Percentiles rank a stretch among this genome's conserved stretches.
phyloP scores from a whole-genome alignment of 1,140 invertebrate genomes.

The Zaprionus tsacasi region DNA sequence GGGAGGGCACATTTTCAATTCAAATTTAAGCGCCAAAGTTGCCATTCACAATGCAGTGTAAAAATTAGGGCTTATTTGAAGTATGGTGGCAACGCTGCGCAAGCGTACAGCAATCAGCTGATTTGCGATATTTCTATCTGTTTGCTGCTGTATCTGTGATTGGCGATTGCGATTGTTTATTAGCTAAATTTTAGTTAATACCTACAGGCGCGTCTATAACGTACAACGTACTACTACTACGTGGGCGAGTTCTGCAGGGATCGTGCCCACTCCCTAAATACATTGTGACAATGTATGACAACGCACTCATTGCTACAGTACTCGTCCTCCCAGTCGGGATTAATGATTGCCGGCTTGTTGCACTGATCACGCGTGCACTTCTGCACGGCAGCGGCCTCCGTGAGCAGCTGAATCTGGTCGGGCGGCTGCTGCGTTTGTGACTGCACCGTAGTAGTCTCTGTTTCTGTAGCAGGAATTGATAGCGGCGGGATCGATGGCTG shows the following conservation, averaged over 20 bases:
- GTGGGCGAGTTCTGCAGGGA: slow-evolving; percentile 60
- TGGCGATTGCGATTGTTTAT: slow-evolving; percentile 22
- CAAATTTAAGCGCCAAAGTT: slow-evolving; percentile 24
- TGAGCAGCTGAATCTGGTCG: slow-evolving; percentile 71
- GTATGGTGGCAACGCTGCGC: slow-evolving; percentile 40
- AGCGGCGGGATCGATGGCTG: slow-evolving; percentile 15
- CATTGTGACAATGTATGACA: slow-evolving; percentile 94
- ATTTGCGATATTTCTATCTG: background rate
- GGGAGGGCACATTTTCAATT: slow-evolving; percentile 6
- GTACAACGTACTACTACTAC: slow-evolving; percentile 30
- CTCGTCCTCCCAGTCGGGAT: slow-evolving; percentile 98
- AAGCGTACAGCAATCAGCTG: slow-evolving; percentile 32
- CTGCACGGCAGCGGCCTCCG: slow-evolving; percentile 84
- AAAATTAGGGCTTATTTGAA: slow-evolving; percentile 3
- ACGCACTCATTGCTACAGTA: slow-evolving; percentile 99
- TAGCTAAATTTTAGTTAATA: slow-evolving; percentile 47
- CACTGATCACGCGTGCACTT: slow-evolving; percentile 95
- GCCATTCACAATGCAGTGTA: slow-evolving; percentile 11
- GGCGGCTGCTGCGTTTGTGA: slow-evolving; percentile 22
- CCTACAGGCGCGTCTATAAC: slow-evolving; percentile 31
- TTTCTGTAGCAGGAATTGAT: slow-evolving; percentile 82
- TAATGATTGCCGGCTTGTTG: slow-evolving; percentile 94
- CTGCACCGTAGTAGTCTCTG: background rate
- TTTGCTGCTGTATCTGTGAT: slow-evolving; percentile 5
- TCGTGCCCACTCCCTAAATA: slow-evolving; percentile 78